phyloP scores from a whole-genome alignment of 2,888 invertebrate genomes.

The Callyntrura sp. region DNA sequence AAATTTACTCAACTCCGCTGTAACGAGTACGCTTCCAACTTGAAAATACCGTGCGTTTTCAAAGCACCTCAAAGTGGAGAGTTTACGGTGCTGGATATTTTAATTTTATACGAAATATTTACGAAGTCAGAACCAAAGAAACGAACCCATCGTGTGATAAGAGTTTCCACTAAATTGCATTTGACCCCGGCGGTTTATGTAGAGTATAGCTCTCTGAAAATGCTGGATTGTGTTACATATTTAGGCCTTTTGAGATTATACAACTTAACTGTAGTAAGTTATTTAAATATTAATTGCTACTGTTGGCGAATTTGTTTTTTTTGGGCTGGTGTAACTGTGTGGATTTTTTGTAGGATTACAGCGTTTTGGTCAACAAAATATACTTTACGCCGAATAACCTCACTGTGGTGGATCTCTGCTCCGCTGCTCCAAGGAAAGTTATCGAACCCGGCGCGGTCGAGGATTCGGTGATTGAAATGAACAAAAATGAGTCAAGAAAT shows the following conservation, averaged over 20 bases:
- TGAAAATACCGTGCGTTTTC: conserved; percentile 78
- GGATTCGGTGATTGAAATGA: conserved; percentile 51
- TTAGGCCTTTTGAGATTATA: conserved; percentile 79
- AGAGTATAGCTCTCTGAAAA: conserved; percentile 80
- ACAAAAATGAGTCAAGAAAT: conserved; percentile 75
- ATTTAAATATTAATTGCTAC: background rate
- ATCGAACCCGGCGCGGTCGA: background rate
- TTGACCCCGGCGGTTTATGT: conserved; percentile 76
- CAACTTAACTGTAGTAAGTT: conserved; percentile 80
- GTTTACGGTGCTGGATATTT: conserved; percentile 72
- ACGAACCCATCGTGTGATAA: conserved; percentile 73
- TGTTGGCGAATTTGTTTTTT: background rate
- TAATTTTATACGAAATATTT: conserved; percentile 78
- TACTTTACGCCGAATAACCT: conserved; percentile 60
- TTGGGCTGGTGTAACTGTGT: background rate
- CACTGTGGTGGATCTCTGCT: conserved; percentile 33
- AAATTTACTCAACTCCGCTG: conserved; percentile 58
- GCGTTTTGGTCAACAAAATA: conserved; percentile 56
- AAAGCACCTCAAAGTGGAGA: conserved; percentile 79
- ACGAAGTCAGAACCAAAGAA: conserved; percentile 46
- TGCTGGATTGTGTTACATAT: conserved; percentile 71
- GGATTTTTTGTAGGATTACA: conserved; percentile 53
- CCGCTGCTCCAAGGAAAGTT: conserved; percentile 27
- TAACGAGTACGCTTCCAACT: background rate
- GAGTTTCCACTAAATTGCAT: conserved; percentile 75